phyloP scores from a whole-genome alignment of 30 jellyfish, hydroid and myxozoan species.

The Turritopsis dohrnii region DNA sequence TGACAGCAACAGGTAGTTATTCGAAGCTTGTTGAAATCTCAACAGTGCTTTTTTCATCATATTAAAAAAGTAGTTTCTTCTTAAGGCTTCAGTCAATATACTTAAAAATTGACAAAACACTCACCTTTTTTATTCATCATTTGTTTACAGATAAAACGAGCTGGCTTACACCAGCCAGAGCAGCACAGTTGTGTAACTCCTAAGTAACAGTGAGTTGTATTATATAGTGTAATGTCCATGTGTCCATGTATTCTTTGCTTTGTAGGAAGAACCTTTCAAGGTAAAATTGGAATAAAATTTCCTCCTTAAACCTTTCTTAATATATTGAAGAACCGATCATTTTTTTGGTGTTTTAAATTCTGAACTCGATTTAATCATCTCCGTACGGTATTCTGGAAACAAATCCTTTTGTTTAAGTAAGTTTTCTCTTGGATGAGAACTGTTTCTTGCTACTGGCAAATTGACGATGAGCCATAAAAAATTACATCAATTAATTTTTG shows the following conservation, averaged over 20 bases:
- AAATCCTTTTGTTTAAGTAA: not conserved
- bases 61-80: no score
- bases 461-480: no score
- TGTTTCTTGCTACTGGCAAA: no score
- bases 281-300: no score
- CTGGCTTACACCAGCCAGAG: conserved; percentile 40
- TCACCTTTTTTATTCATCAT: conserved; percentile 10
- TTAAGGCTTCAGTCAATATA: no score
- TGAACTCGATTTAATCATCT: not conserved
- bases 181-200: conserved; percentile 31
- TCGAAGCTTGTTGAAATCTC: not conserved
- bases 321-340: no score
- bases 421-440: no score
- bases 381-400: not conserved
- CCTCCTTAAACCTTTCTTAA: no score
- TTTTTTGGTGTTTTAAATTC: no score
- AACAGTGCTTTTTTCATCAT: not conserved
- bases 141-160: conserved; percentile 33
- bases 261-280: not conserved
- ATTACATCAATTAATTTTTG: no score
- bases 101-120: not conserved
- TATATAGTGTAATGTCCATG: not conserved
- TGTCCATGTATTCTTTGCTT: not conserved
- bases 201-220: conserved; percentile 34
- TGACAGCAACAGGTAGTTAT: conserved; percentile 39